Conservation (phyloP, 1,140 invertebrate species). For the Macrobrachium rosenbergii region DNA sequence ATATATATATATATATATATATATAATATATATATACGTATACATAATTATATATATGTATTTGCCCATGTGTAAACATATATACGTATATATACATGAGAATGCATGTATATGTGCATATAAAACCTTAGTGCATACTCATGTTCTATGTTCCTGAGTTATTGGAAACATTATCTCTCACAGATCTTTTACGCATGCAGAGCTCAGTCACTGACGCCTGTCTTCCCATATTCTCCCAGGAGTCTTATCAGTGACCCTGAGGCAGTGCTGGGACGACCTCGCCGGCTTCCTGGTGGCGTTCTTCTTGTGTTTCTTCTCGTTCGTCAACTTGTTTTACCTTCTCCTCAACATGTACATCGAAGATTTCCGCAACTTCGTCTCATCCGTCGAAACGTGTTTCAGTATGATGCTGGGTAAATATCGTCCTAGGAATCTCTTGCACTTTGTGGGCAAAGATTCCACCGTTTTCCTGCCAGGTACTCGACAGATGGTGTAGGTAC, state of each 20-base stretch:
- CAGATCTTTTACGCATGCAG: background rate
- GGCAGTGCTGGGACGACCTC: slow-evolving; percentile 69
- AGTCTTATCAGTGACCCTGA: slow-evolving; percentile 68
- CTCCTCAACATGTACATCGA: slow-evolving; percentile 70
- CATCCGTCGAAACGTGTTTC: slow-evolving; percentile 71
- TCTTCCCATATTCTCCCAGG: slow-evolving; percentile 28
- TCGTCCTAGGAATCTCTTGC: too few species aligned
- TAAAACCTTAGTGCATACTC: background rate
- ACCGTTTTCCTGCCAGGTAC: too few species aligned
- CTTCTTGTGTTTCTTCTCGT: slow-evolving; percentile 68
- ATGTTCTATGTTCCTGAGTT: background rate
- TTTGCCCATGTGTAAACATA: too few species aligned
- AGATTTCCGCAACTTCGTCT: slow-evolving; percentile 72
- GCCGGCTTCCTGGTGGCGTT: slow-evolving; percentile 69
- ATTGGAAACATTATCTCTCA: background rate
- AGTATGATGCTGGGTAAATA: slow-evolving; percentile 72
- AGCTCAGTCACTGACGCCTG: background rate
- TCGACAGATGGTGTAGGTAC: too few species aligned
- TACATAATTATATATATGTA: too few species aligned
- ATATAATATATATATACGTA: too few species aligned
- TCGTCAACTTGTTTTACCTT: slow-evolving; percentile 72
- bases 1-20: background rate
- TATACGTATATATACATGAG: background rate
- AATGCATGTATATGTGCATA: background rate
- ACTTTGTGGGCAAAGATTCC: too few species aligned